Evolutionary conservation across 2,113 vertebrate species (phyloP).

Genomic region (Pycnonotus jocosus): DNA sequence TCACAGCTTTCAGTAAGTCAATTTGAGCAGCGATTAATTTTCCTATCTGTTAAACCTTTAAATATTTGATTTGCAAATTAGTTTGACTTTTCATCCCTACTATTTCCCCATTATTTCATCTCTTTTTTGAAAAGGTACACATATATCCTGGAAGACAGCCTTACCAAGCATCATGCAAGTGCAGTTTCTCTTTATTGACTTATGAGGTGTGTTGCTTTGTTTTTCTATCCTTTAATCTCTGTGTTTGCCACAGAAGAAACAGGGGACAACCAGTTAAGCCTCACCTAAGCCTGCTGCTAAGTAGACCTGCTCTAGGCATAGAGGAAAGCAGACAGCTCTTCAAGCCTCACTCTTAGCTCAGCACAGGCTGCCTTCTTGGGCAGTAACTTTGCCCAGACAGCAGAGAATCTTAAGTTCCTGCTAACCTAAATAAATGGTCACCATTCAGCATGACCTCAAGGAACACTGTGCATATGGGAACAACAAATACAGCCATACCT

Average conservation of each 20-base stretch:
- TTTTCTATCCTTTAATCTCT: neutral
- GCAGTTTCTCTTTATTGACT: neutral
- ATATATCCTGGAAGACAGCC: neutral
- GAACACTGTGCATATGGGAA: neutral
- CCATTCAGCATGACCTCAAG: neutral
- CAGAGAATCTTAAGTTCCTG: neutral
- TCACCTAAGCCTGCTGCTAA: neutral
- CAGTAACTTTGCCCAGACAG: neutral
- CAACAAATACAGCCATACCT: neutral
- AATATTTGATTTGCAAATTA: constrained; percentile 9
- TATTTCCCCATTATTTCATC: neutral
- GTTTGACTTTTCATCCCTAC: neutral
- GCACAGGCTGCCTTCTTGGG: neutral
- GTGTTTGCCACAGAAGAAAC: neutral
- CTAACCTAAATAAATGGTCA: neutral
- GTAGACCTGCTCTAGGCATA: neutral
- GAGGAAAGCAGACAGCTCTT: neutral
- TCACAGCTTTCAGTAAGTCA: neutral
- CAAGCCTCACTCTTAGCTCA: neutral
- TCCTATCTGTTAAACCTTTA: neutral
- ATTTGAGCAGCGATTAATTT: neutral
- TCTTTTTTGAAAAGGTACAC: neutral
- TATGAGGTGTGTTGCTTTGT: neutral
- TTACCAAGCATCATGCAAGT: neutral
- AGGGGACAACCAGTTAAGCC: neutral